Conservation (phyloP, 2,113 vertebrate genomes). For the Strix uralensis region DNA sequence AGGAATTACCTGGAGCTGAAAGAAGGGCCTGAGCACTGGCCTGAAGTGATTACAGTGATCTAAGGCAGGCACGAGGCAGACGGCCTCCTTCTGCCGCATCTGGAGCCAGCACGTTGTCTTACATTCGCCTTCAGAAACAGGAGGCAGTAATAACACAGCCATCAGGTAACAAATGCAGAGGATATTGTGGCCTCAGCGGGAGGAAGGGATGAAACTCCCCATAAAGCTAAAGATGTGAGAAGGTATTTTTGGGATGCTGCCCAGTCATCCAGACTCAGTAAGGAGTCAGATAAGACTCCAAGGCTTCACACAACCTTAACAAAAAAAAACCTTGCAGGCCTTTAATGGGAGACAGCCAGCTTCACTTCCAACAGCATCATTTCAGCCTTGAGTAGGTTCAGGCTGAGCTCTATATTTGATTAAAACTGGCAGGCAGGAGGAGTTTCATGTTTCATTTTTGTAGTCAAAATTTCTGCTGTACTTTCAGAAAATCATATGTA, state of each 20-base stretch:
- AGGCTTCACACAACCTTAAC: constrained; percentile 6
- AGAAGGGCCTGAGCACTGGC: not conserved
- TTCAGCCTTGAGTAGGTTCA: not conserved
- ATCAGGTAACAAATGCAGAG: constrained; percentile 26
- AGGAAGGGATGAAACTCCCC: constrained; percentile 58
- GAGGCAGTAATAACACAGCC: constrained; percentile 45
- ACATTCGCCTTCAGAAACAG: not conserved
- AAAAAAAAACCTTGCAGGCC: not conserved
- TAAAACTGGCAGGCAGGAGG: constrained; percentile 9
- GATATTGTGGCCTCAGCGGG: constrained; percentile 58
- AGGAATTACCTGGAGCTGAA: constrained; percentile 1
- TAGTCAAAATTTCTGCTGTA: constrained; percentile 18
- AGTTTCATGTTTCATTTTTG: not conserved
- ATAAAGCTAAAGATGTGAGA: constrained; percentile 63
- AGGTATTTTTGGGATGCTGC: constrained; percentile 64
- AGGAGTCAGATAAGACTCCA: constrained; percentile 57
- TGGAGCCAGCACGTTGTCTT: not conserved
- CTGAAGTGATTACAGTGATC: constrained; percentile 20
- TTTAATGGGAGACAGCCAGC: constrained; percentile 50
- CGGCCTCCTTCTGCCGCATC: not conserved
- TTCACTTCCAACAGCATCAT: not conserved
- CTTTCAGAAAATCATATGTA: not conserved
- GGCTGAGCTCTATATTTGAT: constrained; percentile 11
- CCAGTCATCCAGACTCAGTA: constrained; percentile 47
- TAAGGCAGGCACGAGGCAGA: constrained; percentile 16